Conservation (phyloP, 2,888 invertebrate genomes). For the Drosophila neonasuta region DNA sequence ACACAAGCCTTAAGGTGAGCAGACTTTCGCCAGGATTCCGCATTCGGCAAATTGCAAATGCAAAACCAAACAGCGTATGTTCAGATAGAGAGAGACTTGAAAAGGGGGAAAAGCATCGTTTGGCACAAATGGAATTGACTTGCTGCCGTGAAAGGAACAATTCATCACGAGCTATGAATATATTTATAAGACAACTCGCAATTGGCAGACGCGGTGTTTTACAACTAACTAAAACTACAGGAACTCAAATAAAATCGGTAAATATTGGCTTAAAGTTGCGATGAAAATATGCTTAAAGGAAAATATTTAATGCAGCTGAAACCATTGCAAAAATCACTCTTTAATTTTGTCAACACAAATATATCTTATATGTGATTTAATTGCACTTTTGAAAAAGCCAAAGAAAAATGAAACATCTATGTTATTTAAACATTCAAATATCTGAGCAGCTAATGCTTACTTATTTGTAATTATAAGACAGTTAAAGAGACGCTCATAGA, state of each 20-base stretch:
- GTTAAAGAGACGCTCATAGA: too few relatives aligned
- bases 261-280: not conserved
- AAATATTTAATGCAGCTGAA: too few relatives aligned
- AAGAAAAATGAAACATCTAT: too few relatives aligned
- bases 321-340: not conserved
- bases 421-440: too few relatives aligned
- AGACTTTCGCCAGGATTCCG: not conserved
- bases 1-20: not conserved
- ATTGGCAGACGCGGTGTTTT: not conserved
- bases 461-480: too few relatives aligned
- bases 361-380: too few relatives aligned
- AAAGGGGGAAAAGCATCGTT: not conserved
- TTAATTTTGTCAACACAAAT: too few relatives aligned
- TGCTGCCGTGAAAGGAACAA: constrained; percentile 1
- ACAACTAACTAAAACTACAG: not conserved
- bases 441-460: too few relatives aligned
- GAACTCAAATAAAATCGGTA: not conserved
- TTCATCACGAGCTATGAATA: not conserved
- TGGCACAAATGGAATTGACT: constrained; percentile 1
- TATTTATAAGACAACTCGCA: not conserved
- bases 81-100: not conserved
- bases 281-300: too few relatives aligned
- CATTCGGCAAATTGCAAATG: not conserved
- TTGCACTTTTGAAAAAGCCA: too few relatives aligned
- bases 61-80: not conserved